Evolutionary conservation across 2,888 invertebrate genomes (phyloP).

Genomic region (Dilophus febrilis): DNA sequence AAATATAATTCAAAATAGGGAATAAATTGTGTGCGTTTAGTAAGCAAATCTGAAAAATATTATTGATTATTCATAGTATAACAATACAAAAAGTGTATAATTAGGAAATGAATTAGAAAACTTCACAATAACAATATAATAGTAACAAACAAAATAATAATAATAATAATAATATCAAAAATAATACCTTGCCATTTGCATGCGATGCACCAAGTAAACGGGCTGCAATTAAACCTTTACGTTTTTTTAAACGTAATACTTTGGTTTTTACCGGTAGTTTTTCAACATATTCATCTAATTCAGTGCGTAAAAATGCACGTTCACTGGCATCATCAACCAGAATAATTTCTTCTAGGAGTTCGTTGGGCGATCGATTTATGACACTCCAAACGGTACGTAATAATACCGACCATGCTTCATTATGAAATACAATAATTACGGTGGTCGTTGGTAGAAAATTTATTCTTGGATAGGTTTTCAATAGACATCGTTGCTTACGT

Average conservation of each 20-base stretch:
- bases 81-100: too few species aligned
- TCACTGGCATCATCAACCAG: constrained; percentile 81
- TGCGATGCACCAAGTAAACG: constrained; percentile 57
- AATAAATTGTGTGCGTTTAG: too few species aligned
- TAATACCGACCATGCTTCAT: constrained; percentile 97
- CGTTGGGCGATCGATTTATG: constrained; percentile 66
- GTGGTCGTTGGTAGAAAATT: constrained; percentile 65
- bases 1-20: too few species aligned
- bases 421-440: constrained; percentile 93
- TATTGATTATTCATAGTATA: too few species aligned
- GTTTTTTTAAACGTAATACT: constrained; percentile 43
- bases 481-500: constrained; percentile 55
- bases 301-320: constrained; percentile 45
- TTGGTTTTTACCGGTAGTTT: constrained; percentile 42
- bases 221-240: constrained; percentile 69
- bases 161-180: too few species aligned
- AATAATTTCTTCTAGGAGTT: constrained; percentile 65
- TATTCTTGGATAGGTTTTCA: constrained; percentile 35
- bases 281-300: constrained; percentile 49
- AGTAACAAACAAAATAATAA: too few species aligned
- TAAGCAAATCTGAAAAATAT: too few species aligned
- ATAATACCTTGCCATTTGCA: constrained; percentile 44
- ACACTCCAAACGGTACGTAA: constrained; percentile 89
- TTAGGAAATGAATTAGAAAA: too few species aligned
- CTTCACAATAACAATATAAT: too few species aligned